Percentiles rank a stretch among this genome's conserved stretches.
Evolutionary conservation across 2,797 vertebrate species (phyloP).

Genomic region (Eidolon dupreanum): DNA sequence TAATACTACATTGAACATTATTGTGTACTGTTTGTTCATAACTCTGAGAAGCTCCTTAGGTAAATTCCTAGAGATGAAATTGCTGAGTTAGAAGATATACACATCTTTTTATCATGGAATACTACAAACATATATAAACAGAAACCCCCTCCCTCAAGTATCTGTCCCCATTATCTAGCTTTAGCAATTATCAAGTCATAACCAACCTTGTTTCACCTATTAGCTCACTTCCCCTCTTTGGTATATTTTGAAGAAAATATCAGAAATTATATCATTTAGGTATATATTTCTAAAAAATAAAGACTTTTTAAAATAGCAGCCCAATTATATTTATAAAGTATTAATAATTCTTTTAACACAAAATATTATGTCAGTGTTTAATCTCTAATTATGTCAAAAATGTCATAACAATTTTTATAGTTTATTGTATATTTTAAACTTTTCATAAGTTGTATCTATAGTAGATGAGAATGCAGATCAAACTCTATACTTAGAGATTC

Average conservation of each 20-base stretch:
- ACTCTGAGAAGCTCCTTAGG: not conserved
- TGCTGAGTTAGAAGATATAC: not conserved
- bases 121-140: not conserved
- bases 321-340: not conserved
- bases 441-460: not conserved
- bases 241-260: not conserved
- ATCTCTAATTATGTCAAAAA: not conserved
- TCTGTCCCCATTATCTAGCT: not conserved
- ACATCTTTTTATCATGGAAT: not conserved
- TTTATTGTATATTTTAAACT: not conserved
- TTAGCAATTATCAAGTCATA: not conserved
- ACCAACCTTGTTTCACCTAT: not conserved
- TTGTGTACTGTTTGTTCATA: not conserved
- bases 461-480: not conserved
- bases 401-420: not conserved
- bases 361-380: not conserved
- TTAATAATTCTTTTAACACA: slow-evolving; percentile 31
- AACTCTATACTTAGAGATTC: not conserved
- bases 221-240: not conserved
- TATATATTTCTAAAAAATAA: not conserved
- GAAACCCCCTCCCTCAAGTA: not conserved
- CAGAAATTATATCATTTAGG: not conserved
- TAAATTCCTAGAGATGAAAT: not conserved
- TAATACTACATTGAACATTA: slow-evolving; percentile 12
- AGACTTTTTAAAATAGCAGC: not conserved